phyloP scores from a whole-genome alignment of 2,888 invertebrate genomes.

The Galeruca laticollis region DNA sequence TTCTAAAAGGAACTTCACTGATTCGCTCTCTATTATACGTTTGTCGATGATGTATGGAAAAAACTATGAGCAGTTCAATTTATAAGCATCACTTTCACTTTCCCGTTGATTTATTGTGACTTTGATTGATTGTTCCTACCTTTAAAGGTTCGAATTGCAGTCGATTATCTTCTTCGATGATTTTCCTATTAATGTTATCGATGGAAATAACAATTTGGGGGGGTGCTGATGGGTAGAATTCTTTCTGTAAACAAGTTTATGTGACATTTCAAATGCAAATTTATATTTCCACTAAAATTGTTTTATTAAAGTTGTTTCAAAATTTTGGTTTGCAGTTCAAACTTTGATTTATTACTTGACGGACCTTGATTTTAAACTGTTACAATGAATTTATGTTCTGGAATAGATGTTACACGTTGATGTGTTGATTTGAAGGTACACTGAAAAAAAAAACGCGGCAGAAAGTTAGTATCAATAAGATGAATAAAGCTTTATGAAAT shows the following conservation, averaged over 20 bases:
- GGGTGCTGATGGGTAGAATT: conserved; percentile 43
- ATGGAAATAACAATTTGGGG: conserved; percentile 36
- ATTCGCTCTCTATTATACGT: conserved; percentile 30
- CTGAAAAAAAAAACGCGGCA: no score
- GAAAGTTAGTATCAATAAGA: no score
- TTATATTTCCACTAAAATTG: background rate
- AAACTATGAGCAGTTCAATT: conserved; percentile 55
- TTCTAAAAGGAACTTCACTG: background rate
- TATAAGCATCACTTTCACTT: conserved; percentile 59
- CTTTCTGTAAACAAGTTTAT: conserved; percentile 40
- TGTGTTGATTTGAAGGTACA: no score
- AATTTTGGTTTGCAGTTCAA: background rate
- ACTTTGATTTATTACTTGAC: background rate
- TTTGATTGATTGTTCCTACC: conserved; percentile 62
- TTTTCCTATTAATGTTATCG: conserved; percentile 5
- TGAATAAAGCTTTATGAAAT: no score
- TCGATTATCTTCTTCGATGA: conserved; percentile 31
- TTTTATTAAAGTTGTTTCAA: background rate
- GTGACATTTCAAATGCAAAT: conserved; percentile 7
- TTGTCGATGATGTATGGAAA: conserved; percentile 41
- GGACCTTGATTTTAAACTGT: no score
- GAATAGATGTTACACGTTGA: no score
- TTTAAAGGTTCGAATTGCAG: conserved; percentile 45
- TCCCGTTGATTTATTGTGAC: conserved; percentile 65
- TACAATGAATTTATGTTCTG: no score